Percentiles rank a stretch among this genome's conserved stretches.
Conservation (phyloP, 1,140 invertebrate genomes). For the Drosophila punjabiensis region DNA sequence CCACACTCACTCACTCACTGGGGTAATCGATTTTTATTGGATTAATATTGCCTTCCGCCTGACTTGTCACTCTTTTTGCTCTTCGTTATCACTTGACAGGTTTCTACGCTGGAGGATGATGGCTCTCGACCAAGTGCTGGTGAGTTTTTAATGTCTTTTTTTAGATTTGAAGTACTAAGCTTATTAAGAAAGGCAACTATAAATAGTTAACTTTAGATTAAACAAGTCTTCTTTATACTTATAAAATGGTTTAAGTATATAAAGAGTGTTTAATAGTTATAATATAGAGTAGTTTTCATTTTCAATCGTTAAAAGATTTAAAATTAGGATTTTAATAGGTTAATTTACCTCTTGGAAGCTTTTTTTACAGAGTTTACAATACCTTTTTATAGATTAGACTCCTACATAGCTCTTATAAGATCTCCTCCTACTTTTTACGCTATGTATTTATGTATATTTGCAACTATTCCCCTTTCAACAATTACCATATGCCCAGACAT, state of each 20-base stretch:
- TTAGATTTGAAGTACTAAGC: background rate
- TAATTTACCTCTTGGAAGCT: too few relatives aligned
- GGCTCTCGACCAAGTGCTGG: conserved; percentile 9
- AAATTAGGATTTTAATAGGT: background rate
- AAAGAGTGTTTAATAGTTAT: background rate
- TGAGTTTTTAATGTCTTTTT: conserved; percentile 17
- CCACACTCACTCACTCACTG: conserved; percentile 16
- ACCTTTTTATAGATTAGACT: background rate
- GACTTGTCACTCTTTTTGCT: conserved; percentile 2
- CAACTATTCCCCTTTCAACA: background rate
- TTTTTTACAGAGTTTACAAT: too few relatives aligned
- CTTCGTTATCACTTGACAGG: conserved; percentile 25
- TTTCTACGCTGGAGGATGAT: background rate
- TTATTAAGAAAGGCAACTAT: conserved; percentile 5
- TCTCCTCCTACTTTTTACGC: background rate
- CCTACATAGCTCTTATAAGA: too few relatives aligned
- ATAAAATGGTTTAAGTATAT: background rate
- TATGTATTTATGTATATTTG: background rate
- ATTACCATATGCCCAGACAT: background rate
- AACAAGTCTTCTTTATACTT: too few relatives aligned
- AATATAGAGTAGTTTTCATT: too few relatives aligned
- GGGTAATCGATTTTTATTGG: conserved; percentile 34
- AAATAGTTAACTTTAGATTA: background rate
- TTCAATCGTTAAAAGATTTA: fast-evolving
- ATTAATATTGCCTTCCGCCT: conserved; percentile 26